Evolutionary conservation across 2,797 vertebrate species (phyloP).

Genomic region (Ciconia nigra): DNA sequence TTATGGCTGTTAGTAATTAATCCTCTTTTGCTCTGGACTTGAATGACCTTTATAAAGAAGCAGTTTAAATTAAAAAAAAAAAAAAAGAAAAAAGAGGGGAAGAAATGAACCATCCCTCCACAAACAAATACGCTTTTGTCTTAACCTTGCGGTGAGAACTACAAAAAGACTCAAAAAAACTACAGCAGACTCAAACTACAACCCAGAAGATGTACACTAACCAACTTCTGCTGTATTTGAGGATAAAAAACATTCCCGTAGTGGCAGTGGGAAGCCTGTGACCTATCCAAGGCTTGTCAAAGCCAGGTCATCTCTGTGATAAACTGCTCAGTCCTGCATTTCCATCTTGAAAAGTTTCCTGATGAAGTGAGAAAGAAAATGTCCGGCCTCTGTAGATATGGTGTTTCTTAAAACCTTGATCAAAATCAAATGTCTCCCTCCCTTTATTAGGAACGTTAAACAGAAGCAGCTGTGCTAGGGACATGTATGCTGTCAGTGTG

Average conservation of each 20-base stretch:
- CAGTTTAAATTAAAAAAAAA: neutral
- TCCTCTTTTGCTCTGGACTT: conserved; percentile 31
- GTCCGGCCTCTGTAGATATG: conserved; percentile 36
- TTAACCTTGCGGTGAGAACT: neutral
- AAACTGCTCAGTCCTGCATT: conserved; percentile 37
- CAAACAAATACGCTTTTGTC: neutral
- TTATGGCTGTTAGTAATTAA: conserved; percentile 52
- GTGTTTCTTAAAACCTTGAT: conserved; percentile 49
- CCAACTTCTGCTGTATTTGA: neutral
- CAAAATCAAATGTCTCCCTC: conserved; percentile 56
- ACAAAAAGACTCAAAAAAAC: neutral
- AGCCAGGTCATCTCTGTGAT: conserved; percentile 55
- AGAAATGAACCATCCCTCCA: neutral
- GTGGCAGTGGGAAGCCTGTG: conserved; percentile 1
- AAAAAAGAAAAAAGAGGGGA: neutral
- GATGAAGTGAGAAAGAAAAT: conserved; percentile 58
- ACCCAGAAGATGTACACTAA: neutral
- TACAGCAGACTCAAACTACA: neutral
- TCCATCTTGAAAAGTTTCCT: conserved; percentile 50
- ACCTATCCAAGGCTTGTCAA: conserved; percentile 33
- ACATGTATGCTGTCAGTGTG: neutral
- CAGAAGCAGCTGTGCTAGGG: conserved; percentile 47
- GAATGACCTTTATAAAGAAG: conserved; percentile 38
- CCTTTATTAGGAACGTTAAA: conserved; percentile 27
- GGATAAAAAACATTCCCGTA: neutral